Evolutionary conservation across 2,888 invertebrate genomes (phyloP).

Genomic region (Diaprepes abbreviatus): DNA sequence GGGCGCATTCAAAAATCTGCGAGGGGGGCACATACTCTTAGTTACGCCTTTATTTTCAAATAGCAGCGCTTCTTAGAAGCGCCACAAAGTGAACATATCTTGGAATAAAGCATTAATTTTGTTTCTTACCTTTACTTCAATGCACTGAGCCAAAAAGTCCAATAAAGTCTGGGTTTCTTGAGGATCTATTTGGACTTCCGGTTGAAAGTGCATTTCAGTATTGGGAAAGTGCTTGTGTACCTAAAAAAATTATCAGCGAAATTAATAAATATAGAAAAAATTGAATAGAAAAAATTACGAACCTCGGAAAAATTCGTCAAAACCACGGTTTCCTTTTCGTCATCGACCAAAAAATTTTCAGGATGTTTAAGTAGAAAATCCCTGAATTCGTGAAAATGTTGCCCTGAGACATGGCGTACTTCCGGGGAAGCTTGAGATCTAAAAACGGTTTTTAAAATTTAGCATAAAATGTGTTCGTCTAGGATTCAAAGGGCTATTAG

Average conservation of each 20-base stretch:
- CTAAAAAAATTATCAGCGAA: slow-evolving; percentile 15
- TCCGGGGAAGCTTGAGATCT: slow-evolving; percentile 84
- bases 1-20: too few relatives aligned
- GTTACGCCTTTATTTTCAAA: too few relatives aligned
- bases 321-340: slow-evolving; percentile 84
- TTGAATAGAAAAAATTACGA: background rate
- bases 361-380: slow-evolving; percentile 90
- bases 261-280: background rate
- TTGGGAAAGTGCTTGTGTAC: slow-evolving; percentile 69
- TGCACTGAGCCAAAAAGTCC: slow-evolving; percentile 84
- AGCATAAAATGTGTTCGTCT: too few relatives aligned
- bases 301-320: slow-evolving; percentile 71
- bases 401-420: slow-evolving; percentile 95
- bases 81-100: too few relatives aligned
- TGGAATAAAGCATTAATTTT: too few relatives aligned
- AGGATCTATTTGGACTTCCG: slow-evolving; percentile 85
- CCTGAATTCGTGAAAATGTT: slow-evolving; percentile 91
- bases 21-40: too few relatives aligned
- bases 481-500: too few relatives aligned
- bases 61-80: too few relatives aligned
- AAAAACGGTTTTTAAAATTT: background rate
- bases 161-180: slow-evolving; percentile 86
- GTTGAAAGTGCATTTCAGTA: slow-evolving; percentile 79
- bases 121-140: slow-evolving; percentile 72
- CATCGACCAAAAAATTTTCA: slow-evolving; percentile 87